Evolutionary conservation across 1,140 invertebrate species (phyloP).

Genomic region (Oreohelix idahoensis): DNA sequence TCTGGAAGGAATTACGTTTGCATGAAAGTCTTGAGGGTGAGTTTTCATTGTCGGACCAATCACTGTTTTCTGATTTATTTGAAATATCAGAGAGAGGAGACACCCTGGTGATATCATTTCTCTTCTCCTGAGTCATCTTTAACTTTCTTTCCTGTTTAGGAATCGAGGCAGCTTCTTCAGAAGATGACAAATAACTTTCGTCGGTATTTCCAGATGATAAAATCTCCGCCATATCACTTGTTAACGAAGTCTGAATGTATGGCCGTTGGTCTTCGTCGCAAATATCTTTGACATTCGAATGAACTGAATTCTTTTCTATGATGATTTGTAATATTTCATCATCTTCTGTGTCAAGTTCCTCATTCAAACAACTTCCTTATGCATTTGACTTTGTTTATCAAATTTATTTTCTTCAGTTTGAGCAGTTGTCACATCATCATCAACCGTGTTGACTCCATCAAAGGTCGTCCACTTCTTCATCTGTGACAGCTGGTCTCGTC

Average conservation of each 20-base stretch:
- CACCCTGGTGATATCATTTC: background rate
- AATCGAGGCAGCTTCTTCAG: background rate
- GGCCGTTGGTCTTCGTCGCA: background rate
- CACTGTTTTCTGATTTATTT: conserved; percentile 21
- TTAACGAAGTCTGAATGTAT: background rate
- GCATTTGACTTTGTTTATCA: background rate
- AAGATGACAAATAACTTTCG: background rate
- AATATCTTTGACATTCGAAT: background rate
- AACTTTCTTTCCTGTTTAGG: background rate
- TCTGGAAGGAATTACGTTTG: background rate
- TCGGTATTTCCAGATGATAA: background rate
- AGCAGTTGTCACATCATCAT: too few relatives aligned
- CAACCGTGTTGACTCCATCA: background rate
- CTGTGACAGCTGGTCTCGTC: background rate
- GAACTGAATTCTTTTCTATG: background rate
- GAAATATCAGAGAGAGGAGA: conserved; percentile 6
- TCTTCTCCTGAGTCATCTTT: too few relatives aligned
- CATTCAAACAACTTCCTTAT: background rate
- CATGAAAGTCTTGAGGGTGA: too few relatives aligned
- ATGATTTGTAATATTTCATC: conserved; percentile 10
- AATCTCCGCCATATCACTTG: background rate
- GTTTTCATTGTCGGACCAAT: conserved; percentile 11
- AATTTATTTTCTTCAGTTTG: too few relatives aligned
- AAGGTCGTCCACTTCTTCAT: background rate
- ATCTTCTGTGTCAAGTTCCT: conserved; percentile 1